Percentiles rank a stretch among this genome's conserved stretches.
Evolutionary conservation across 2,888 invertebrate genomes (phyloP).

Genomic region (Drosophila neonasuta): DNA sequence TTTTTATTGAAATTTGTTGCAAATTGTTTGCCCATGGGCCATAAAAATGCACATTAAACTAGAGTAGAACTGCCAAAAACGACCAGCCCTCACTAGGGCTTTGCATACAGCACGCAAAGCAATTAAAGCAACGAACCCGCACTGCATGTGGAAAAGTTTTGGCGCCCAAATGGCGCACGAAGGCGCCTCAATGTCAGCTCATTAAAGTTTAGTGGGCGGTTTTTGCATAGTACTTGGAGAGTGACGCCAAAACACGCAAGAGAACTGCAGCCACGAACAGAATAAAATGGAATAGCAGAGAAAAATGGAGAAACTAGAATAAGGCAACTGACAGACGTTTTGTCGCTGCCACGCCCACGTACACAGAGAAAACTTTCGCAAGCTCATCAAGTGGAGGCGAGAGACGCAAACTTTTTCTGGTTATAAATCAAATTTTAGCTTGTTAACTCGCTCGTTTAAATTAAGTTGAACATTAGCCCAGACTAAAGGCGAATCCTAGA

Average conservation of each 20-base stretch:
- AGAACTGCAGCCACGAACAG: slow-evolving; percentile 32
- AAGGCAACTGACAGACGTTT: slow-evolving; percentile 49
- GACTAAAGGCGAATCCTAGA: slow-evolving; percentile 5
- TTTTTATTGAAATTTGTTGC: slow-evolving; percentile 42
- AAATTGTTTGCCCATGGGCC: slow-evolving; percentile 45
- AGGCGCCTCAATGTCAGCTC: slow-evolving; percentile 73
- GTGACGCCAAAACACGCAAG: slow-evolving; percentile 13
- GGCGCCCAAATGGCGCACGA: slow-evolving; percentile 73
- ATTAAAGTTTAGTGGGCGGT: slow-evolving; percentile 71
- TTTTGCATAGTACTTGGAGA: slow-evolving; percentile 57
- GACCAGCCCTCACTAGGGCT: slow-evolving; percentile 2
- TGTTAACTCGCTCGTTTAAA: slow-evolving; percentile 70
- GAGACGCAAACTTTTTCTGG: slow-evolving; percentile 47
- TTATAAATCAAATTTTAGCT: slow-evolving; percentile 71
- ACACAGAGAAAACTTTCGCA: slow-evolving; percentile 31
- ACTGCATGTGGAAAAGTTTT: slow-evolving; percentile 64
- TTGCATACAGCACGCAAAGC: slow-evolving; percentile 58
- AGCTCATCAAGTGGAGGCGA: slow-evolving; percentile 44
- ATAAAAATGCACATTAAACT: slow-evolving; percentile 67
- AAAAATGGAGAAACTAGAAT: not conserved
- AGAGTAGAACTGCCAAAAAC: slow-evolving; percentile 7
- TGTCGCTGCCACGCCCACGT: slow-evolving; percentile 24
- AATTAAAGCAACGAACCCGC: slow-evolving; percentile 55
- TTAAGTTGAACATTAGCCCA: slow-evolving; percentile 65
- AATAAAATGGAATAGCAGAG: not conserved